Conservation (phyloP, 2,797 vertebrate species). For the Pitangus sulphuratus region DNA sequence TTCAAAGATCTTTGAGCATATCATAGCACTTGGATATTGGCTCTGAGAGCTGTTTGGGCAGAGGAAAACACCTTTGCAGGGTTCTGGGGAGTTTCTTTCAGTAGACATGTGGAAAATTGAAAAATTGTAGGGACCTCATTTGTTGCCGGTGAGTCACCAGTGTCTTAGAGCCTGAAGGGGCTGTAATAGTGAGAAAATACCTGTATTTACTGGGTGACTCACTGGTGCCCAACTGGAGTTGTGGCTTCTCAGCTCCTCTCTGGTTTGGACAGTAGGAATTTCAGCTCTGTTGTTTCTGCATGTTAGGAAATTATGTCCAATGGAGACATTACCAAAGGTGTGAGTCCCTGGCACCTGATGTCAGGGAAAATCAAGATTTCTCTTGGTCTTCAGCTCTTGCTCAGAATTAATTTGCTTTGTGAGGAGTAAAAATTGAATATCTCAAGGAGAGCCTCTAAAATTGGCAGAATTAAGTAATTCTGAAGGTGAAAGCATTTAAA, state of each 20-base stretch:
- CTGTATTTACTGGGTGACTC: constrained; percentile 8
- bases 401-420: background rate
- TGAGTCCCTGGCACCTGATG: background rate
- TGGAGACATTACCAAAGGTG: background rate
- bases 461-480: background rate
- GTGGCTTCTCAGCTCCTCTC: background rate
- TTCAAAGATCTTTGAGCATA: background rate
- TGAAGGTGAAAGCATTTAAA: background rate
- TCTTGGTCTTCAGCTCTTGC: background rate
- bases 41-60: background rate
- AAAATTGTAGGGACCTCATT: background rate
- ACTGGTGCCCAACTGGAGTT: background rate
- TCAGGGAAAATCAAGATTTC: background rate
- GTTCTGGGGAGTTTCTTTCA: background rate
- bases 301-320: too few relatives aligned
- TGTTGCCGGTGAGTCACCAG: background rate
- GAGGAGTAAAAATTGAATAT: background rate
- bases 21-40: background rate
- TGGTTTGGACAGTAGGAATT: background rate
- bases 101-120: background rate
- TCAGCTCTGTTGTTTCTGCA: background rate
- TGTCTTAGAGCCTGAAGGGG: background rate
- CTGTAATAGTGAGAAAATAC: background rate
- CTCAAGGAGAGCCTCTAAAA: background rate
- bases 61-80: background rate